phyloP scores from a whole-genome alignment of 2,113 vertebrate species.

The Gnathonemus longibarbis region DNA sequence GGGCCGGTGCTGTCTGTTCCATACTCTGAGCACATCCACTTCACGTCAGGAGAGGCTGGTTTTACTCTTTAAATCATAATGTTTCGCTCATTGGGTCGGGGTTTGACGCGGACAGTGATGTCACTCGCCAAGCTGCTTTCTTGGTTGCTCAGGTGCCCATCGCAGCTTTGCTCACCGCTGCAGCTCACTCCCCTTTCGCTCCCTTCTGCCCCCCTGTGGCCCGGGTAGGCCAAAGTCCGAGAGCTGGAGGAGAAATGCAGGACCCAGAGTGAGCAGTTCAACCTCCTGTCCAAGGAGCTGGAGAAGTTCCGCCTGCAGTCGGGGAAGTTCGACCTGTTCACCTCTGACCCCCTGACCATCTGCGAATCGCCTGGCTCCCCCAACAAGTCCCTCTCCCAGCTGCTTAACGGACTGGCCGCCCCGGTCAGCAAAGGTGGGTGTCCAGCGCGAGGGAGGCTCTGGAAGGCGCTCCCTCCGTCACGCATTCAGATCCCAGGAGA shows the following conservation, averaged over 20 bases:
- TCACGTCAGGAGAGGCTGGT: neutral
- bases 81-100: neutral
- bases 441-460: too few species aligned
- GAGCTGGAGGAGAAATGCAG: slow-evolving; percentile 96
- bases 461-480: neutral
- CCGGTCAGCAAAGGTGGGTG: slow-evolving; percentile 76
- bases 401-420: slow-evolving; percentile 82
- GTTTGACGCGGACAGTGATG: neutral
- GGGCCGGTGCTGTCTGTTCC: neutral
- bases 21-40: neutral
- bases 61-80: neutral
- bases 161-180: slow-evolving; percentile 20
- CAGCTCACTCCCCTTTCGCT: neutral
- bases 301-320: slow-evolving; percentile 84
- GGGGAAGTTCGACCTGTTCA: slow-evolving; percentile 78
- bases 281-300: slow-evolving; percentile 86
- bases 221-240: slow-evolving; percentile 79
- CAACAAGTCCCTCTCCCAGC: slow-evolving; percentile 69
- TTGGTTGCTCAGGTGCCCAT: neutral
- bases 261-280: slow-evolving; percentile 89
- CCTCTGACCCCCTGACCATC: slow-evolving; percentile 52
- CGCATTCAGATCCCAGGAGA: neutral
- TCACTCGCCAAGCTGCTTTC: neutral
- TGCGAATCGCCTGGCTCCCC: slow-evolving; percentile 61
- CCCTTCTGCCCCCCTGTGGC: neutral